phyloP scores from a whole-genome alignment of 2,888 invertebrate species.

The Tenthredo livida region DNA sequence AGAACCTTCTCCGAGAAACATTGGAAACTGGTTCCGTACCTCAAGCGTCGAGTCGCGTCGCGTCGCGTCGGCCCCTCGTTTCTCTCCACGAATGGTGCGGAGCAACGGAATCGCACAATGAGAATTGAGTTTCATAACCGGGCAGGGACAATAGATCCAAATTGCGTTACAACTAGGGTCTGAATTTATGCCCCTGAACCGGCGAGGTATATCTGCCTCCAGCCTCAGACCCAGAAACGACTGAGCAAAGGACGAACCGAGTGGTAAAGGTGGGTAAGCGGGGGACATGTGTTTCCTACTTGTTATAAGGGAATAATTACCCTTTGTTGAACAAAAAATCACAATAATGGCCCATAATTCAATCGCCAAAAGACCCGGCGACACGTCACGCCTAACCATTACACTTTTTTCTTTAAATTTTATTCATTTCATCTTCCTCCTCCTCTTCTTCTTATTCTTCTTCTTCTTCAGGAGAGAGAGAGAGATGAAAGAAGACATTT shows the following conservation, averaged over 20 bases:
- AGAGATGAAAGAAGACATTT: neutral
- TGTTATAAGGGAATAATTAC: slow-evolving; percentile 70
- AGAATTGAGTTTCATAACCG: slow-evolving; percentile 56
- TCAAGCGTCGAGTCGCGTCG: neutral
- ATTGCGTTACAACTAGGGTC: slow-evolving; percentile 74
- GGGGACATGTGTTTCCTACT: slow-evolving; percentile 73
- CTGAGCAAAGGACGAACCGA: slow-evolving; percentile 57
- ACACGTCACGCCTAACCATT: slow-evolving; percentile 46
- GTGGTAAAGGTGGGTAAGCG: slow-evolving; percentile 79
- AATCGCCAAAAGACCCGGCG: slow-evolving; percentile 20
- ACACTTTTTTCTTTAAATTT: neutral
- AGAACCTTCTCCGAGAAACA: slow-evolving; percentile 39
- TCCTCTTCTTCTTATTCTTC: neutral
- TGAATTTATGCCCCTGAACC: slow-evolving; percentile 64
- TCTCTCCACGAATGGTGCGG: slow-evolving; percentile 1
- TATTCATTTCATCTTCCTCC: neutral
- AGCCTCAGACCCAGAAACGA: slow-evolving; percentile 79
- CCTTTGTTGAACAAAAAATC: slow-evolving; percentile 55
- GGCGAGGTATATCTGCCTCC: slow-evolving; percentile 56
- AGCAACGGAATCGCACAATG: slow-evolving; percentile 46
- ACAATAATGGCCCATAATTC: slow-evolving; percentile 48
- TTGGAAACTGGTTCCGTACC: slow-evolving; percentile 42
- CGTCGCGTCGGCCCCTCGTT: neutral
- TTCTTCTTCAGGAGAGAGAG: neutral
- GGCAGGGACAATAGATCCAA: slow-evolving; percentile 70